These are phyloP conservation scores for Drosophila diplacantha DNA, from an alignment of 2,888 invertebrate species.

Conservation along the genomic window DNA sequence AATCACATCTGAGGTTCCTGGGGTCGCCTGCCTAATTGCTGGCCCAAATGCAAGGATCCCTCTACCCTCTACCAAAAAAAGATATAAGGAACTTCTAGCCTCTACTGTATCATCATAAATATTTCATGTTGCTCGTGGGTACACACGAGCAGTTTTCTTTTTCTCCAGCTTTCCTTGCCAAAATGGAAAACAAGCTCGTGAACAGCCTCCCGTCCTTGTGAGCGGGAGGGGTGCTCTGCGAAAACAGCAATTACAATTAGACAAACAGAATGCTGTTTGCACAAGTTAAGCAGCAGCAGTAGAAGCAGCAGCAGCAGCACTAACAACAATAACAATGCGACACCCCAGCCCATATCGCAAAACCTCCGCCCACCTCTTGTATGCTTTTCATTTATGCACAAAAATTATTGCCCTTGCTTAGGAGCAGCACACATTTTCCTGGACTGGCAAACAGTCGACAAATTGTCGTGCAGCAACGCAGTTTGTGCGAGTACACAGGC, in stretches of 20 bases:
- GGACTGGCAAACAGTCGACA: conserved; percentile 46
- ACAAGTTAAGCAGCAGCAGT: conserved; percentile 70
- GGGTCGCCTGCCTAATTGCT: conserved; percentile 58
- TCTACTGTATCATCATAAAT: conserved; percentile 53
- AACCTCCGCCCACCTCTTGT: conserved; percentile 36
- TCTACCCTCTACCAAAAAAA: not conserved
- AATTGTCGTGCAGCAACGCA: conserved; percentile 43
- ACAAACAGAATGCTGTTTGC: conserved; percentile 74
- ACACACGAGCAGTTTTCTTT: conserved; percentile 19
- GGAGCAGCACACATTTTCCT: conserved; percentile 70
- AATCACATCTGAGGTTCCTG: conserved; percentile 52
- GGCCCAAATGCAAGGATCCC: conserved; percentile 46
- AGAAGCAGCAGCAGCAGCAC: conserved; percentile 18
- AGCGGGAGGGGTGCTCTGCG: conserved; percentile 42
- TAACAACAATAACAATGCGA: conserved; percentile 41
- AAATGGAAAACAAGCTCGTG: conserved; percentile 27
- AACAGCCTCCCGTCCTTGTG: conserved; percentile 25
- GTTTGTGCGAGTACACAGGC: conserved; percentile 17
- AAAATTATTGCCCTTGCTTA: conserved; percentile 73
- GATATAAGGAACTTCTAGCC: conserved; percentile 25
- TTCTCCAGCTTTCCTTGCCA: conserved; percentile 16
- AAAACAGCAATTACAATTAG: conserved; percentile 73
- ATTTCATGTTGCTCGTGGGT: conserved; percentile 53
- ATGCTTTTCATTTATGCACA: conserved; percentile 72
- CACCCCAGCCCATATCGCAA: conserved; percentile 5